Conservation (phyloP, 2,113 vertebrate genomes). For the Motacilla alba region DNA sequence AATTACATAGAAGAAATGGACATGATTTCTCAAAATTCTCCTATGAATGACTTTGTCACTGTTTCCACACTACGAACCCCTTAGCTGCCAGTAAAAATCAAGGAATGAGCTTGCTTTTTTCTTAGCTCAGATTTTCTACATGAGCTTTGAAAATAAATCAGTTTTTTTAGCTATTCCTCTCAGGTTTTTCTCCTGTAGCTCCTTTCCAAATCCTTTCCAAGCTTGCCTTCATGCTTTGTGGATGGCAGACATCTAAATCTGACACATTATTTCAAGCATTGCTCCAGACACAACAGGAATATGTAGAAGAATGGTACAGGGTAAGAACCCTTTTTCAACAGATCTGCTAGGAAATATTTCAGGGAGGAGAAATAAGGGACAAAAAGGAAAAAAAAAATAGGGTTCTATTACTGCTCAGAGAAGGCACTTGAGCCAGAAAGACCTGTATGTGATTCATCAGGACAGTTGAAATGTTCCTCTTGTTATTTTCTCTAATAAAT, state of each 20-base stretch:
- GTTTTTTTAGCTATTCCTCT: neutral
- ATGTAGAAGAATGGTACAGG: neutral
- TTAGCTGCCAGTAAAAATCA: neutral
- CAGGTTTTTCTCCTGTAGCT: neutral
- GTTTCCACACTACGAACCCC: neutral
- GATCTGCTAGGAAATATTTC: neutral
- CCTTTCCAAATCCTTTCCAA: neutral
- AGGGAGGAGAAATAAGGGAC: rapidly evolving
- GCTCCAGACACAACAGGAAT: neutral
- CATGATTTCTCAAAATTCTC: neutral
- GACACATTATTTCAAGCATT: neutral
- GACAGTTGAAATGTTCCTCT: neutral
- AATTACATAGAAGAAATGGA: neutral
- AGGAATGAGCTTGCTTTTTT: neutral
- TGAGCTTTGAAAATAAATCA: neutral
- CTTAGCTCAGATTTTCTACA: rapidly evolving
- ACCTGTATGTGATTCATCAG: neutral
- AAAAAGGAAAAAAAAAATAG: neutral
- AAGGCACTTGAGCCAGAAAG: neutral
- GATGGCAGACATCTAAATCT: neutral
- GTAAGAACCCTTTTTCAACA: neutral
- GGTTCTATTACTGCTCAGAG: neutral
- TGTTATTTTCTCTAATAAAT: neutral
- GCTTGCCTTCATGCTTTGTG: neutral
- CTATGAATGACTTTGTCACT: neutral